These are phyloP conservation scores for Barnardius zonarius DNA, from an alignment of 2,113 vertebrate species.

Conservation along the genomic window DNA sequence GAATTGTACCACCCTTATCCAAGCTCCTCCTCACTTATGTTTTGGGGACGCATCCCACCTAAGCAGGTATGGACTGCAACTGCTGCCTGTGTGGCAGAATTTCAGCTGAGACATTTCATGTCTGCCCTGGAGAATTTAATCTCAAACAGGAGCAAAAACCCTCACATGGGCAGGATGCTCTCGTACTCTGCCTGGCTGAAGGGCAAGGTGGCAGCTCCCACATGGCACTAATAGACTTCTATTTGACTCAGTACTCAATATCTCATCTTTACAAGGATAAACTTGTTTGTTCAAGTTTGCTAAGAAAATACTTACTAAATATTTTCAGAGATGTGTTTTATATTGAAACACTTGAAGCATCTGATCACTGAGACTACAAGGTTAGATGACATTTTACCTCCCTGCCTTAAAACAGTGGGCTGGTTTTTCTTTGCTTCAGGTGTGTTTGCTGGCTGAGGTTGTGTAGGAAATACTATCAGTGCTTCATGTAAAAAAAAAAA, in stretches of 20 bases:
- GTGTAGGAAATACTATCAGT: not conserved
- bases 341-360: not conserved
- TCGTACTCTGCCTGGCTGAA: not conserved
- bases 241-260: not conserved
- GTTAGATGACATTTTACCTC: not conserved
- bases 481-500: not conserved
- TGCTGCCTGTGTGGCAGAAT: not conserved
- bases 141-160: not conserved
- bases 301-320: not conserved
- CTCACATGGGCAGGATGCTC: not conserved
- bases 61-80: not conserved
- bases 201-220: not conserved
- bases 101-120: not conserved
- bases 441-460: not conserved
- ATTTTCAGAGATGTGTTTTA: not conserved
- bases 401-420: not conserved
- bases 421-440: not conserved
- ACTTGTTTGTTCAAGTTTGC: not conserved
- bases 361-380: not conserved
- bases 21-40: not conserved
- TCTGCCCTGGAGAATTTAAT: not conserved
- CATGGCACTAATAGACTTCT: not conserved
- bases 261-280: not conserved
- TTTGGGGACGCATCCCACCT: not conserved
- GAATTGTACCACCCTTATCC: not conserved